phyloP scores from a whole-genome alignment of 1,140 invertebrate species.

The Drosophila cardini region DNA sequence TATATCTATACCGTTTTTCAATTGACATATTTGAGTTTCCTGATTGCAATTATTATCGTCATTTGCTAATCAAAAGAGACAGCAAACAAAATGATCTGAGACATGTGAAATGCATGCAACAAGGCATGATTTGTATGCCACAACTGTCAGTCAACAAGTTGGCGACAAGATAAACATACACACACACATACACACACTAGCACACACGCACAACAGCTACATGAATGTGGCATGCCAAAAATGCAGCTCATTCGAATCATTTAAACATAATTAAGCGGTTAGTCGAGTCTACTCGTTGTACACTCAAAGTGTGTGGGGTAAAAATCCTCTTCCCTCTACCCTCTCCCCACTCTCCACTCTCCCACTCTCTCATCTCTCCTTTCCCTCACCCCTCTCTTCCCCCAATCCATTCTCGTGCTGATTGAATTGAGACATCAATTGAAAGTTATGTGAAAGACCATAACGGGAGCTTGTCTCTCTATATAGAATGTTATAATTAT shows the following conservation, averaged over 20 bases:
- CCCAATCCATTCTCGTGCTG: background rate
- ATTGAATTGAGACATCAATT: constrained; percentile 76
- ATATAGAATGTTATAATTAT: constrained; percentile 68
- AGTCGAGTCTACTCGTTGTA: constrained; percentile 24
- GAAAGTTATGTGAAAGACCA: constrained; percentile 45
- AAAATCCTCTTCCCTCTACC: background rate
- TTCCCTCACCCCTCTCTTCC: constrained; percentile 5
- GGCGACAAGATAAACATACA: constrained; percentile 50
- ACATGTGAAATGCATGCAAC: constrained; percentile 45
- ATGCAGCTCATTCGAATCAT: constrained; percentile 70
- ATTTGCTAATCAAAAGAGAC: constrained; percentile 71
- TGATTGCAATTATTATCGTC: constrained; percentile 38
- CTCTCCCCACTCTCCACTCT: background rate
- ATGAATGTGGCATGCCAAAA: constrained; percentile 62
- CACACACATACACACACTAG: constrained; percentile 37
- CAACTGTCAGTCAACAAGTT: constrained; percentile 60
- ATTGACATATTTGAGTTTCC: constrained; percentile 48
- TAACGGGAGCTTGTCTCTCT: constrained; percentile 39
- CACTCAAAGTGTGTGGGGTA: constrained; percentile 1
- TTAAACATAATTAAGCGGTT: constrained; percentile 75
- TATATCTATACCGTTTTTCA: background rate
- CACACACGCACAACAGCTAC: constrained; percentile 26
- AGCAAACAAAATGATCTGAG: constrained; percentile 55
- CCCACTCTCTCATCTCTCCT: background rate
- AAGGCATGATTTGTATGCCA: constrained; percentile 50